Conservation (phyloP, 2,888 invertebrate species). For the Melipona bicolor region DNA sequence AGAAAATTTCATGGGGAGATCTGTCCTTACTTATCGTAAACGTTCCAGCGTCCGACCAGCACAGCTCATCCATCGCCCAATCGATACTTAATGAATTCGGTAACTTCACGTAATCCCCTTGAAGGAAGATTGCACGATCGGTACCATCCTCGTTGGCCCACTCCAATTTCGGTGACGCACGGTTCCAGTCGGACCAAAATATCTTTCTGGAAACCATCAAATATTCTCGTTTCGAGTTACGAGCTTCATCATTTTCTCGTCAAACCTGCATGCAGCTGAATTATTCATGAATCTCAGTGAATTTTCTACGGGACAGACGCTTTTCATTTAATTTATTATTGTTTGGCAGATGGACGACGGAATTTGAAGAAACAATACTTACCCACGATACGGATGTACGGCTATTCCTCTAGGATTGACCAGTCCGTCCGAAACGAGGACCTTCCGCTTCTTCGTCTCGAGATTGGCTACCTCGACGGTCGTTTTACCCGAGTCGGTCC, state of each 20-base stretch:
- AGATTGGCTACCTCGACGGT: constrained; percentile 96
- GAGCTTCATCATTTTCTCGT: not conserved
- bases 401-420: constrained; percentile 98
- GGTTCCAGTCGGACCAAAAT: constrained; percentile 99
- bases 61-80: constrained; percentile 92
- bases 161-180: constrained; percentile 95
- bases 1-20: constrained; percentile 35
- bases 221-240: not conserved
- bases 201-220: constrained; percentile 89
- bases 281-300: not conserved
- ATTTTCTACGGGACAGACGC: not conserved
- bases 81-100: constrained; percentile 98
- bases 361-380: constrained; percentile 70
- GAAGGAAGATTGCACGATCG: constrained; percentile 89
- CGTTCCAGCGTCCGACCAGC: constrained; percentile 97
- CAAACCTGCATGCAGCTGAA: not conserved
- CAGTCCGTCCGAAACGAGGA: constrained; percentile 91
- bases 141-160: constrained; percentile 97
- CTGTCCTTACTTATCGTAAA: constrained; percentile 84
- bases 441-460: constrained; percentile 90
- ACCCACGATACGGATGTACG: constrained; percentile 95
- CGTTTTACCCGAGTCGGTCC: constrained; percentile 96
- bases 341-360: not conserved
- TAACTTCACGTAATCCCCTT: constrained; percentile 88
- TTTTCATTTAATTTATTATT: not conserved